Evolutionary conservation across 2,797 vertebrate genomes (phyloP).

Genomic region (Pempheris klunzingeri): DNA sequence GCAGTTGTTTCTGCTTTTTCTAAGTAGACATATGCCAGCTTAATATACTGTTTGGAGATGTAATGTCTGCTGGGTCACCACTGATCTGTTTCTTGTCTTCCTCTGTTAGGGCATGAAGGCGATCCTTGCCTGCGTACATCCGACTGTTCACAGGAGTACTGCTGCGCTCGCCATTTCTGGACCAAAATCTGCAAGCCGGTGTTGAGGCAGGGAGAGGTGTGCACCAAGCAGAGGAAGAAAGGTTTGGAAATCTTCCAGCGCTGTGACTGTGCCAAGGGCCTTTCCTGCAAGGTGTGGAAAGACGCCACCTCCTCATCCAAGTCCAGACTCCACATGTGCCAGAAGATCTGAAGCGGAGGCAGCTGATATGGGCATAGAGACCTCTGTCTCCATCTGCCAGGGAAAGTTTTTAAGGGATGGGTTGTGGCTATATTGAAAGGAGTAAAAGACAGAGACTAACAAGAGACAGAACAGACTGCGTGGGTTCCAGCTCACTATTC

Average conservation of each 20-base stretch:
- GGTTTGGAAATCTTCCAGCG: conserved; percentile 98
- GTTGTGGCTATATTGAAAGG: conserved; percentile 69
- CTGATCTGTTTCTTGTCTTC: conserved; percentile 33
- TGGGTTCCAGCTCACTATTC: conserved; percentile 61
- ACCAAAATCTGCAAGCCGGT: conserved; percentile 99
- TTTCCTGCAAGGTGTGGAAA: conserved; percentile 99
- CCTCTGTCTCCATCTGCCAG: conserved; percentile 72
- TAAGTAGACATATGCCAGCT: conserved; percentile 8
- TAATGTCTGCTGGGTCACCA: conserved; percentile 3
- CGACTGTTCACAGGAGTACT: conserved; percentile 94
- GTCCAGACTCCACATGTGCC: conserved; percentile 98
- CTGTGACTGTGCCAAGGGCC: conserved; percentile 97
- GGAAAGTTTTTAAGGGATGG: conserved; percentile 65
- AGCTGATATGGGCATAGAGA: conserved; percentile 62
- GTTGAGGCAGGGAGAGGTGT: conserved; percentile 95
- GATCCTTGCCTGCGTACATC: conserved; percentile 95
- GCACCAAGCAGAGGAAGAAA: conserved; percentile 97
- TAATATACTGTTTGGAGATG: conserved; percentile 10
- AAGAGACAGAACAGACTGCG: conserved; percentile 73
- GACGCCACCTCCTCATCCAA: conserved; percentile 97
- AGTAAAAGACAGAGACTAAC: conserved; percentile 74
- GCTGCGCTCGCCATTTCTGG: conserved; percentile 99
- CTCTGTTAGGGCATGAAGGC: conserved; percentile 90
- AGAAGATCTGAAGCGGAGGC: conserved; percentile 89
- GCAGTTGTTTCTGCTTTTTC: conserved; percentile 48